Evolutionary conservation across 2,888 invertebrate genomes (phyloP), one percentile per base, ranked within the genome.

Genomic region (Mycogona germanica): DNA sequence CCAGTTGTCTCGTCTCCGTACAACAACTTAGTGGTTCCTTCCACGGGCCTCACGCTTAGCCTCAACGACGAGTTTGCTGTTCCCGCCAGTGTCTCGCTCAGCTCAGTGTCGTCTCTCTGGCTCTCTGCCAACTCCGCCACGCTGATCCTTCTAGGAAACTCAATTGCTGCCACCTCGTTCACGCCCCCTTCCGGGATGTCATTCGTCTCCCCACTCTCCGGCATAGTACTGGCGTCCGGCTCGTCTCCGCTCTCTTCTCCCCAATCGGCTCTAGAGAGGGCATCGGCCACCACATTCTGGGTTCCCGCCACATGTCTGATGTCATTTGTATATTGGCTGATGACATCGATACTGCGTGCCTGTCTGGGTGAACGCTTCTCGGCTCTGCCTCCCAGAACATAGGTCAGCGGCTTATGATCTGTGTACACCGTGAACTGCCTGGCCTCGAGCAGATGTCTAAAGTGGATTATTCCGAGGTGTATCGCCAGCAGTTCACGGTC

Each of bases 301-400:
- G 40, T 38, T 5, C 40, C 40, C 5, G 56, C 47, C 2, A 70
- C 61, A 56, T 68, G 62, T 3, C 58, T 52, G 3, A 69, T 65
- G 46, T 66, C 64, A 0, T 64, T 68, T 0, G 66, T 63, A 56
- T 69, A 70, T 55, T 70, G 65, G 0, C 61, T 47, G 23, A 69
- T 60, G 30, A 53, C 55, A 4, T 55, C 47, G 0, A 71, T 56
- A 9, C 70, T 64, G 2, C 67, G 55, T n/a, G 62, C 58, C 55
- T 70, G 68, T 2, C 68, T 50, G 0, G 68, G 68, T 1, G 68
- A 62, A 62, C 3, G 64, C 64, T 2, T 64, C 64, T 3, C 60
- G 29, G 14, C 62, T 62, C 55, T 64, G 58, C n/a, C n/a, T n/a
- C 5, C 50, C 19, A 38, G 40, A 1, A n/a, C n/a, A n/a, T n/a